Evolutionary conservation across 2,113 vertebrate genomes (phyloP), one percentile per base, ranked within the genome.

Genomic region (Oncorhynchus clarkii): DNA sequence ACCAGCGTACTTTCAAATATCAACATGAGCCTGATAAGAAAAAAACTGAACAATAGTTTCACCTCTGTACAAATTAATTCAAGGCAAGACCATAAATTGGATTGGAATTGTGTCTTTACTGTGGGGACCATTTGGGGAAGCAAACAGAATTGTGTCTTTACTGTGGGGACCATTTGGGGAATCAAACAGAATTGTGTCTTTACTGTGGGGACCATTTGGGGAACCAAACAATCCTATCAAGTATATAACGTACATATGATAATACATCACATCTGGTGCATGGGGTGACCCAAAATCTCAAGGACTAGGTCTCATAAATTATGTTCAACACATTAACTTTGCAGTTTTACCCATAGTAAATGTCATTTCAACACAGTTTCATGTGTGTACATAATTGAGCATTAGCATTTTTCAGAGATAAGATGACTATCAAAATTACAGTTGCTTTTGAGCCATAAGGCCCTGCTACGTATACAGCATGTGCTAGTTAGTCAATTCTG

Each of bases 191-290:
- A 74, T 81, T 75, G 62, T 8, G 26, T 84, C 69, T 78, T 76
- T 18, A 48, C 49, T 2, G 13, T 65, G 22, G 51, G 71, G 69
- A 73, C 76, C 71, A 51, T 80, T 84, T 84, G 77, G 82, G 59
- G 82, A 76, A 78, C 74, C 24, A 71, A 77, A 84, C 39, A 45
- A 45, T 45, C 34, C 70, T 20, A n/a, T 83, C 76, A 75, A 67
- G 27, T 72, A 51, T 87, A n/a, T 75, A 49, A 80, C 65, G 45
- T 69, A 84, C 82, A 82, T 79, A 76, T 64, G 77, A 74, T 73
- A 75, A 70, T 85, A 68, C 76, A 60, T 60, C 70, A 80, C 81
- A 82, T 89, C 89, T 90, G 81, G 87, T 84, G 80, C 85, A 78
- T 83, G 85, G 79, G 59, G 1, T 69, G 80, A 88, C 83, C 83